Conservation (phyloP, 1,140 invertebrate species). For the Drosophila parvula region DNA sequence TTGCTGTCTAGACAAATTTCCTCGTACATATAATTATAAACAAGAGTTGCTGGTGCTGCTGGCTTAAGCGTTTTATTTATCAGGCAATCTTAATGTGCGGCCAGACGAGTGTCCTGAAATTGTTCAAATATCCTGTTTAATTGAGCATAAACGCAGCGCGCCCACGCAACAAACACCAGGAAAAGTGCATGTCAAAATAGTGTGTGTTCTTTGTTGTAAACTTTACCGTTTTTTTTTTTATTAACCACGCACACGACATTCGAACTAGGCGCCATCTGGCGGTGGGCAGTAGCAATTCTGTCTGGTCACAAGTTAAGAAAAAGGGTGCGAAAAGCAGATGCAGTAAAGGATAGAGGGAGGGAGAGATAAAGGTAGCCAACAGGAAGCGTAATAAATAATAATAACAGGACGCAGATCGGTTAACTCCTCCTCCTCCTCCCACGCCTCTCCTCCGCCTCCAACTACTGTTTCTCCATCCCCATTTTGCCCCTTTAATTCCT, state of each 20-base stretch:
- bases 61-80: conserved; percentile 29
- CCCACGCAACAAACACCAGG: conserved; percentile 5
- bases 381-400: conserved; percentile 61
- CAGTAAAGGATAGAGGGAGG: not conserved
- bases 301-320: conserved; percentile 16
- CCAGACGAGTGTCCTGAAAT: conserved; percentile 48
- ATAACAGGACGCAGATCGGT: conserved; percentile 51
- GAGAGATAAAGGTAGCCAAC: conserved; percentile 4
- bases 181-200: conserved; percentile 56
- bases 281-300: conserved; percentile 10
- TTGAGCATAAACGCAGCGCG: conserved; percentile 49
- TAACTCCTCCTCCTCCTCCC: conserved; percentile 11
- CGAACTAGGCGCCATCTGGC: conserved; percentile 47
- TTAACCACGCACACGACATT: conserved; percentile 46
- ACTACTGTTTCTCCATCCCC: conserved; percentile 7
- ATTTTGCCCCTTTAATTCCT: not conserved
- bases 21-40: conserved; percentile 39
- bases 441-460: conserved; percentile 4
- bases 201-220: conserved; percentile 22
- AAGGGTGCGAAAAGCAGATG: conserved; percentile 3
- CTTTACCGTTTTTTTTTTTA: conserved; percentile 17
- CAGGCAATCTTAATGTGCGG: conserved; percentile 53
- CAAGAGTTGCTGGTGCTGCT: conserved; percentile 1
- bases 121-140: conserved; percentile 72
- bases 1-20: conserved; percentile 75